phyloP scores from a whole-genome alignment of 1,140 invertebrate species.

The Sycophila sp. region DNA sequence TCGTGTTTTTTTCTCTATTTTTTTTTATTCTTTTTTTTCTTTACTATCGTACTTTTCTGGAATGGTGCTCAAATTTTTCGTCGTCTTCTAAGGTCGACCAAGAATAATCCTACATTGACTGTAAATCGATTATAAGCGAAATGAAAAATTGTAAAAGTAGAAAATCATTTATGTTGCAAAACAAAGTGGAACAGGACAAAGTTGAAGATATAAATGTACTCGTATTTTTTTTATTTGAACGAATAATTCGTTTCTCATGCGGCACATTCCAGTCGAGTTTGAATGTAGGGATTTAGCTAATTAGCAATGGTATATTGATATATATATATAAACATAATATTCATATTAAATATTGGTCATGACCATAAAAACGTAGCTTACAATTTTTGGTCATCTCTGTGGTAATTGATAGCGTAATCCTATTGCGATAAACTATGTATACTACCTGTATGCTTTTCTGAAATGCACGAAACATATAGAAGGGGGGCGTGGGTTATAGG shows the following conservation, averaged over 20 bases:
- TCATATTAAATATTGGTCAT: slow-evolving; percentile 54
- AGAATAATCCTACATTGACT: slow-evolving; percentile 20
- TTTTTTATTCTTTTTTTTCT: slow-evolving; percentile 45
- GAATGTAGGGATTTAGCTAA: slow-evolving; percentile 56
- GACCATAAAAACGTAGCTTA: slow-evolving; percentile 48
- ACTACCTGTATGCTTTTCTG: slow-evolving; percentile 71
- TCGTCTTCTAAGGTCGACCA: slow-evolving; percentile 20
- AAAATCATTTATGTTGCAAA: too few relatives aligned
- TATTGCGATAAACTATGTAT: slow-evolving; percentile 63
- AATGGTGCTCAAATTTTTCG: slow-evolving; percentile 42
- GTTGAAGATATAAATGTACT: slow-evolving; percentile 13
- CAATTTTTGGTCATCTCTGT: slow-evolving; percentile 54
- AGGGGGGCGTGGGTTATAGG: slow-evolving; percentile 67
- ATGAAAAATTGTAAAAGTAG: slow-evolving; percentile 5
- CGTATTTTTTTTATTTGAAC: slow-evolving; percentile 23
- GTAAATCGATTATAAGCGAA: neutral
- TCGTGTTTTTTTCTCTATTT: slow-evolving; percentile 33
- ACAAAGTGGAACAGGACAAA: too few relatives aligned
- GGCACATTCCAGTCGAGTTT: slow-evolving; percentile 61
- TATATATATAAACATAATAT: slow-evolving; percentile 39
- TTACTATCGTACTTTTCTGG: slow-evolving; percentile 47
- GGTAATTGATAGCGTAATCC: slow-evolving; percentile 60
- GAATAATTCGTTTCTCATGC: slow-evolving; percentile 32
- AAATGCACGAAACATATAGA: slow-evolving; percentile 77
- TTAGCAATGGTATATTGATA: slow-evolving; percentile 58